Base-by-base conservation (phyloP, 2,797 vertebrate genomes). In the Hapalemur alaotrensis region DNA sequence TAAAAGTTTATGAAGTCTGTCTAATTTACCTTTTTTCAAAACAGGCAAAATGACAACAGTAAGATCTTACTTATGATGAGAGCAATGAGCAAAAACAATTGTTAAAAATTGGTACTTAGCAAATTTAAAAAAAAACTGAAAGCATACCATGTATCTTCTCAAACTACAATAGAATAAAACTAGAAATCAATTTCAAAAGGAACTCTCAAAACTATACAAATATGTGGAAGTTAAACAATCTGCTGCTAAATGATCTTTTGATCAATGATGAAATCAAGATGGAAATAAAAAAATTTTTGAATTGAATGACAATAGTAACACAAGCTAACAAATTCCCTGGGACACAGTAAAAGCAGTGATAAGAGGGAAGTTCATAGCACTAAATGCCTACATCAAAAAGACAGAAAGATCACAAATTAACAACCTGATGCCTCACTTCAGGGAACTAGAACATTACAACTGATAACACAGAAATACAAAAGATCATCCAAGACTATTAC, bases 1-100 rank as follows among this genome's bases (percentile, higher is more conserved):
- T 54, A 57, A 78, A 61, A 89, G 69, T 94, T 76, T 93, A 2
- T 0, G 69, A 91, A 85, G 69, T 67, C 61, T 97, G 32, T 15
- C 73, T 97, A 76, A 41, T 76, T 93, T 96, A 75, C 69, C 61
- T 97, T 87, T 96, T 94, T 97, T 96, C 63, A 43, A 93, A 89
- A 73, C 88, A 96, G 87, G 67, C 76, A 96, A 96, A 95, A 92
- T 95, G 61, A 67, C 96, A 50, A 86, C 50, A 84, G 23, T 52
- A 97, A 73, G 23, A 85, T 96, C 96, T 98, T 82, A 72, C 96
- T 82, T 92, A 32, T 95, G 43, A 79, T 70, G 2, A 32, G 35
- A 83, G 84, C 84, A 72, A 48, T 72, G 22, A 97, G 18, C 80
- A 48, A 7, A 76, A 91, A 96, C 63, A 76, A 78, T 95, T 97